Percentiles rank a stretch among this genome's conserved stretches.
Evolutionary conservation across 92 coral and sea anemone species (phyloP).

Genomic region (Scolanthus callimorphus): DNA sequence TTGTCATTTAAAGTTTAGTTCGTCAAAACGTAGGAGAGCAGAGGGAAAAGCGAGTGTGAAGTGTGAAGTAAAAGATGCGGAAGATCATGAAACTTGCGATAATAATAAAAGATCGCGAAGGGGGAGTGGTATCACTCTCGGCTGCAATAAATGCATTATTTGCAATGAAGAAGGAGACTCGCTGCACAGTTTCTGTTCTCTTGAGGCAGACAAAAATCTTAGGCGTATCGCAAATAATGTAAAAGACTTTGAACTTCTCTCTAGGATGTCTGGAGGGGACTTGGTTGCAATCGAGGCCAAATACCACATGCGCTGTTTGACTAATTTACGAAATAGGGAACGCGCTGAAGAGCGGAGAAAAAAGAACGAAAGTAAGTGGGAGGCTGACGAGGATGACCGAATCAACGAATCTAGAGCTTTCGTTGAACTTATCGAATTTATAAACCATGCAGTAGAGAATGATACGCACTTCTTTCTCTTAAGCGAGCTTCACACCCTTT

Average conservation of each 20-base stretch:
- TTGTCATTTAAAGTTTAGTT: too few species aligned
- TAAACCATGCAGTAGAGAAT: conserved; percentile 10
- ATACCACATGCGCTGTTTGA: conserved; percentile 20
- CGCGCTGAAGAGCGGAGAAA: conserved; percentile 7
- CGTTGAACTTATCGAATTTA: conserved; percentile 17
- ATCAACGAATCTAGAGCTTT: conserved; percentile 36
- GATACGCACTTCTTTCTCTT: conserved; percentile 17
- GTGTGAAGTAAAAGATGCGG: too few species aligned
- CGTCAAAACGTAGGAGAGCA: too few species aligned
- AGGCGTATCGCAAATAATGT: conserved; percentile 6
- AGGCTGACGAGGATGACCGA: conserved; percentile 14
- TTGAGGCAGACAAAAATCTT: conserved; percentile 21
- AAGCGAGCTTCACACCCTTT: conserved; percentile 19
- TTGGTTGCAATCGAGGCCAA: conserved; percentile 26
- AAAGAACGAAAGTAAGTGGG: background rate
- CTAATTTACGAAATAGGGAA: conserved; percentile 7
- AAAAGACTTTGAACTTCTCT: conserved; percentile 10
- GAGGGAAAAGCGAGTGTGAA: too few species aligned
- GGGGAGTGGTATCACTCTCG: too few species aligned
- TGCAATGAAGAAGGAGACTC: background rate
- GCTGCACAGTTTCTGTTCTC: conserved; percentile 18
- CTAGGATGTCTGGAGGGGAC: conserved; percentile 25
- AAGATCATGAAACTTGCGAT: too few species aligned
- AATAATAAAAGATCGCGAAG: too few species aligned
- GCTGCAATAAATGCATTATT: conserved; percentile 7